Evolutionary conservation across 2,888 invertebrate genomes (phyloP), one percentile per base, ranked within the genome.

Genomic region (Apomyelois bistriatella): DNA sequence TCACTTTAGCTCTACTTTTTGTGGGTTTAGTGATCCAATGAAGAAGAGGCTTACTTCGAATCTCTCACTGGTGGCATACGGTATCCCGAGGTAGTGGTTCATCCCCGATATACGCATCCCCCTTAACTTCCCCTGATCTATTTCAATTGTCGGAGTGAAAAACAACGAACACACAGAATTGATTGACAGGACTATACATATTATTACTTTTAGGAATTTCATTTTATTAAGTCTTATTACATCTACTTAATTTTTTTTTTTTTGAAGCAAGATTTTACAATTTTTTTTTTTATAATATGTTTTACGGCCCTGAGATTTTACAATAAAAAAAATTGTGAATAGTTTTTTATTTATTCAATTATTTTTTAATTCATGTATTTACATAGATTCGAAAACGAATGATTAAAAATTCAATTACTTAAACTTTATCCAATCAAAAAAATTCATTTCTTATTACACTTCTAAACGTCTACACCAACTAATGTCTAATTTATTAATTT

Each of bases 21-120:
- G 22, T 22, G 22, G 22, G 22, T n/a, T n/a, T n/a, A n/a, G n/a
- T n/a, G 22, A 22, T 3, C n/a, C n/a, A 5, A 22, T 3, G 22
- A 22, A 22, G 22, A 22, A 22, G 22, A 22, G 5, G 5, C 36
- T 52, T 38, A 52, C 52, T 28, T 47, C 22, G 10, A 47, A 52
- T 32, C 52, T 46, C 32, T 52, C 36, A n/a, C 35, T 46, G 12
- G 40, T 52, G 6, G 43, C 46, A 40, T 52, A 52, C 9, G 47
- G 52, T 37, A 52, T 52, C 5, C 52, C 52, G n/a, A 38, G 22
- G 40, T 52, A 52, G 30, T 40, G 28, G 38, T 38, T 38, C 5
- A 49, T 22, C 28, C 16, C 15, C 16, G 12, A 9, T 28, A 8
- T 9, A 3, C 38, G 22, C 7, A 38, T 13, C 13, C 49, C 49